phyloP scores from a whole-genome alignment of 2,113 vertebrate species.

The Amphilophus citrinellus region DNA sequence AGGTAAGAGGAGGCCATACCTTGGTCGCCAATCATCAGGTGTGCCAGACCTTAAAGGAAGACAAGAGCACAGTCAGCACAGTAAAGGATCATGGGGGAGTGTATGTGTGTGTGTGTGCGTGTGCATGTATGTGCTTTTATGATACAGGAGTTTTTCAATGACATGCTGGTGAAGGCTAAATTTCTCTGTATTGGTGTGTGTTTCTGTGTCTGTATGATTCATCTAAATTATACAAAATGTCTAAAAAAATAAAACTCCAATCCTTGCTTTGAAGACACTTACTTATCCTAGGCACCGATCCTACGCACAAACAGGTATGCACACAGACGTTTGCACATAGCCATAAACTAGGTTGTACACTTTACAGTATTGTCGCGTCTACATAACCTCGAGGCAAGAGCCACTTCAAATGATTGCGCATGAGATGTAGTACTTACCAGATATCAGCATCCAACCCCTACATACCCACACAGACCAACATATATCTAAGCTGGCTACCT shows the following conservation, averaged over 20 bases:
- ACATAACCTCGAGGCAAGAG: constrained; percentile 47
- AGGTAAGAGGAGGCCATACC: constrained; percentile 98
- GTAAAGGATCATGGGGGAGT: constrained; percentile 89
- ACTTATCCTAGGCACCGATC: constrained; percentile 62
- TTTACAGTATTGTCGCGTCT: constrained; percentile 18
- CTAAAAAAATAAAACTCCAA: background rate
- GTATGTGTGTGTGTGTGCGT: constrained; percentile 48
- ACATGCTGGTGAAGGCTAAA: constrained; percentile 78
- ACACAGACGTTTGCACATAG: constrained; percentile 56
- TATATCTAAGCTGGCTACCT: constrained; percentile 44
- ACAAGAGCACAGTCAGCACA: constrained; percentile 99
- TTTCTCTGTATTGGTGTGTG: constrained; percentile 22
- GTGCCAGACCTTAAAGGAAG: constrained; percentile 99
- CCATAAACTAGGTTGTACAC: constrained; percentile 17
- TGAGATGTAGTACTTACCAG: constrained; percentile 73
- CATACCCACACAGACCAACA: constrained; percentile 59
- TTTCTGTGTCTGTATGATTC: constrained; percentile 17
- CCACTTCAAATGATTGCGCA: constrained; percentile 52
- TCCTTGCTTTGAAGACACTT: constrained; percentile 47
- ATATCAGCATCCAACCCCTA: constrained; percentile 62
- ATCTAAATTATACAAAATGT: constrained; percentile 40
- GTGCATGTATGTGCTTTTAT: constrained; percentile 83
- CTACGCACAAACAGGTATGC: constrained; percentile 57
- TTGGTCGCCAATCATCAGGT: constrained; percentile 99
- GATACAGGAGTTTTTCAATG: constrained; percentile 86